phyloP scores from a whole-genome alignment of 2,113 vertebrate species.

The Siniperca chuatsi region DNA sequence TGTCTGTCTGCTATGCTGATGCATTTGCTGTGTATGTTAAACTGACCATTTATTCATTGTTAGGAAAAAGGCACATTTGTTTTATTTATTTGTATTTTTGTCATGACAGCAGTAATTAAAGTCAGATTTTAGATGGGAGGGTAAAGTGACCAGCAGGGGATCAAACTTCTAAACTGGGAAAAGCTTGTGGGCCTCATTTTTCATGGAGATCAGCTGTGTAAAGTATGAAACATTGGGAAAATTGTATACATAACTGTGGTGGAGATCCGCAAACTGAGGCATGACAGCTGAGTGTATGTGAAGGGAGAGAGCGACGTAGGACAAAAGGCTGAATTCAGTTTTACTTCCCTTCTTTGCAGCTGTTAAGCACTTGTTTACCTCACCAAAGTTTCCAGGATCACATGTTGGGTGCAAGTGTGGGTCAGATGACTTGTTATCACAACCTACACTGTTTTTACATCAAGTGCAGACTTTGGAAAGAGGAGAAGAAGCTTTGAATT shows the following conservation, averaged over 20 bases:
- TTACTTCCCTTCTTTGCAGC: conserved; percentile 40
- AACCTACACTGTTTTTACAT: not conserved
- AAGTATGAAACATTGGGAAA: conserved; percentile 5
- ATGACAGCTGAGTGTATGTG: conserved; percentile 1
- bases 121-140: not conserved
- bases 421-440: conserved; percentile 39
- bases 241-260: not conserved
- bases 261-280: not conserved
- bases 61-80: not conserved
- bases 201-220: not conserved
- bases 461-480: conserved; percentile 2
- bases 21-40: conserved; percentile 38
- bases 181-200: not conserved
- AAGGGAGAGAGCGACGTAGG: not conserved
- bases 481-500: not conserved
- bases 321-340: conserved; percentile 37
- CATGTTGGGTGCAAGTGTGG: conserved; percentile 14
- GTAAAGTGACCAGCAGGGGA: not conserved
- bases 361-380: conserved; percentile 38
- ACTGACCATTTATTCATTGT: conserved; percentile 7
- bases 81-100: conserved; percentile 13
- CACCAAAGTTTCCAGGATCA: conserved; percentile 35
- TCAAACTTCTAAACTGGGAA: not conserved
- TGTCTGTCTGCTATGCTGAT: not conserved
- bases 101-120: not conserved